Base-by-base conservation (phyloP, 2,888 invertebrate species). In the Congeria kusceri region DNA sequence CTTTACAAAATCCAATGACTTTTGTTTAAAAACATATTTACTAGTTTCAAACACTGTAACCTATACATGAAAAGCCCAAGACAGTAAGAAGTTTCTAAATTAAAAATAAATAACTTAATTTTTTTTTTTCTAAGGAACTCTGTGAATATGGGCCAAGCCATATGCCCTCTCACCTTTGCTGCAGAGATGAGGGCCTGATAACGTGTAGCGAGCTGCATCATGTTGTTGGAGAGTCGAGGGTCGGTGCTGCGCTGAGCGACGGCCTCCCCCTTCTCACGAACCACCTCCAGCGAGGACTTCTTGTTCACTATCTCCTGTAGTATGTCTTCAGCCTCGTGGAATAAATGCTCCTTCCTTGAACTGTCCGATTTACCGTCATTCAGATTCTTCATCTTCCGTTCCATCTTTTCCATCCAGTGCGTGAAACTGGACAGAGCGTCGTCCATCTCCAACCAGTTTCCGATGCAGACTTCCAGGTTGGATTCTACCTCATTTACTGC, bases 201-300 rank as follows among this genome's bases (percentile, higher is more conserved):
- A 93, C 98, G 98, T 1, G 98, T 98, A 0, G 98, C 97, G 64
- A 98, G 94, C 92, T 98, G 98, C 63, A 98, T 98, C 72, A 98
- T 96, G 23, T 97, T 97, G 92, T 98, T 98, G 65, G 98, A 98
- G 64, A 98, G 96, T 89, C 98, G 95, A 0, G 98, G 98, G 91
- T 99, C 98, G 0, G 98, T 96, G 90, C 98, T 98, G 0, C 97
- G 98, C 94, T 98, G 98, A 46, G 98, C 93, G 29, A 98, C 94
- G 63, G 96, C 96, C 83, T 98, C 98, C 0, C 98, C 98, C 89
- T 96, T 96, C 95, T 97, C 96, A 91, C 98, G 98, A 57, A 99
- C 94, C 83, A 96, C 95, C 93, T 98, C 98, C 73, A 99, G 96
- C 88, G 97, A 97, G 11, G 89, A 71, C 77, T 92, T 92, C 81